Evolutionary conservation across 2,113 vertebrate species (phyloP), one percentile per base, ranked within the genome.

Genomic region (Dryoscopus gambensis): DNA sequence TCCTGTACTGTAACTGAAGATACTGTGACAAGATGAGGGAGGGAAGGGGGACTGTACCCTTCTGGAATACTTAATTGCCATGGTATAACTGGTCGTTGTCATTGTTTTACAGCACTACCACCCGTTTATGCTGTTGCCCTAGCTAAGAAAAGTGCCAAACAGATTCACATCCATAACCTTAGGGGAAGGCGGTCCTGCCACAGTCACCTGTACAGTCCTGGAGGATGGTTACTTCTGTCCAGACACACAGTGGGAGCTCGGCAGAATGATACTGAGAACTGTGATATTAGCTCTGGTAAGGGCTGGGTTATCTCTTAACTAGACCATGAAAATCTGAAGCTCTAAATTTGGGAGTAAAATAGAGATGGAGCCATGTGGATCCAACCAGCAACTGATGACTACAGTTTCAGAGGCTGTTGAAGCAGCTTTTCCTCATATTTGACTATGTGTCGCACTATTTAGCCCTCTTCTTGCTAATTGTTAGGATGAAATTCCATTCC

Each of bases 161-260:
- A 95, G 64, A 56, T 99, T 22, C 98, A 95, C 73, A 97, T 99
- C 42, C 97, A 85, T 82, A 98, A 97, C 91, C 97, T 99, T 2
- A 86, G 84, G 19, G 98, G 98, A n/a, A 98, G 98, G 15, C 97
- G 99, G 49, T 99, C 98, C 63, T 99, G 99, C 93, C 99, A 99
- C 28, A 95, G 98, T 56, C 97, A 98, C 85, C 79, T 98, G 62
- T 99, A 99, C 93, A 99, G 99, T 82, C 99, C 98, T 15, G 98
- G 97, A 9, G 99, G 99, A 49, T 99, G 99, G 99, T 96, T 99
- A 56, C 97, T 99, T 57, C 98, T 98, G 7, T 96, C 97, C 81
- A 98, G 69, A 94, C 97, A 98, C 94, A 94, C 81, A 4, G 62
- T 98, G 12, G 97, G 97, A 86, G 80, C 95, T 83, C 83, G 79